phyloP scores from a whole-genome alignment of 1,140 invertebrate species.

The Brachionus calyciflorus region DNA sequence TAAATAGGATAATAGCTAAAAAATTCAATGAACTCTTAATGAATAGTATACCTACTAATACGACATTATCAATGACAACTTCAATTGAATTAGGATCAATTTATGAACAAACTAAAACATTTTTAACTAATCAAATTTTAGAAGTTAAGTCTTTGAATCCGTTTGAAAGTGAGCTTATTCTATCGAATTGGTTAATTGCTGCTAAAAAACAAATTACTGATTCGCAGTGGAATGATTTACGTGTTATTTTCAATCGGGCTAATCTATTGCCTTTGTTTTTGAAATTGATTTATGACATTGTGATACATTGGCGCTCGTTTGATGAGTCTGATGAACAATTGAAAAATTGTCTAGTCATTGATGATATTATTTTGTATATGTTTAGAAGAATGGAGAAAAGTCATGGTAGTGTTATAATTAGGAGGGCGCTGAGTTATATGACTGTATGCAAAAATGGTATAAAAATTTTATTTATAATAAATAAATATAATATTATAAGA shows the following conservation, averaged over 20 bases:
- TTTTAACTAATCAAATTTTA: conserved; percentile 48
- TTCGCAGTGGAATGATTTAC: conserved; percentile 79
- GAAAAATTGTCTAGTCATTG: background rate
- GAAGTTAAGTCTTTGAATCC: conserved; percentile 48
- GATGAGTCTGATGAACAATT: background rate
- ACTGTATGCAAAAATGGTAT: conserved; percentile 52
- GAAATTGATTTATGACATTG: conserved; percentile 41
- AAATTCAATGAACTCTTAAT: conserved; percentile 49
- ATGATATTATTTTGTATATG: conserved; percentile 29
- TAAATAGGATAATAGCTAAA: conserved; percentile 46
- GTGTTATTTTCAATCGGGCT: conserved; percentile 68
- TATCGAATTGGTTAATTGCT: conserved; percentile 51
- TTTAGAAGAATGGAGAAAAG: conserved; percentile 50
- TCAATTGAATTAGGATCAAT: background rate
- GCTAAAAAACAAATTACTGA: conserved; percentile 49
- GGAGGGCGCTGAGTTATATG: conserved; percentile 74
- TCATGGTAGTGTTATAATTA: conserved; percentile 52
- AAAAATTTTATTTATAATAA: no score
- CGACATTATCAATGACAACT: background rate
- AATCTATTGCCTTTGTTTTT: conserved; percentile 54
- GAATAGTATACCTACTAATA: background rate
- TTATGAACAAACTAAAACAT: conserved; percentile 48
- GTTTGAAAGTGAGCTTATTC: conserved; percentile 51
- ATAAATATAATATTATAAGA: no score
- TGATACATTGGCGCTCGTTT: background rate